phyloP scores from a whole-genome alignment of 2,797 vertebrate genomes.

The Pelobates cultripes region DNA sequence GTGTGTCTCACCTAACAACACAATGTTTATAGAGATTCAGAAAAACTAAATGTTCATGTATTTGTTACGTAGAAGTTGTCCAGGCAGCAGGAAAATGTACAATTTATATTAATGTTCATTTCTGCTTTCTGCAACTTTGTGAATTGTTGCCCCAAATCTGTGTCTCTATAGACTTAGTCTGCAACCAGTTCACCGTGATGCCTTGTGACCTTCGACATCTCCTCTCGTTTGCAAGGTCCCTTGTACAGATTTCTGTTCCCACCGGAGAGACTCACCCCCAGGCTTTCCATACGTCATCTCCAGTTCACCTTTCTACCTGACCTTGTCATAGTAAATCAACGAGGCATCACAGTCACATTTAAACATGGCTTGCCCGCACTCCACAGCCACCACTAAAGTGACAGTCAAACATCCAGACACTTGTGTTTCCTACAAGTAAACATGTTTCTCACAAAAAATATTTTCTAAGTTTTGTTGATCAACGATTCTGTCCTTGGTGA shows the following conservation, averaged over 20 bases:
- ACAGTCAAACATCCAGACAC: not conserved
- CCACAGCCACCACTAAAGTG: not conserved
- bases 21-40: too few relatives aligned
- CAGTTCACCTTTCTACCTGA: constrained; percentile 1
- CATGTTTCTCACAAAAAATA: too few relatives aligned
- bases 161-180: not conserved
- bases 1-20: too few relatives aligned
- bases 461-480: too few relatives aligned
- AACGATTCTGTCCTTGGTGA: too few relatives aligned
- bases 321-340: constrained; percentile 26
- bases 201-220: not conserved
- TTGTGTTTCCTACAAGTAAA: not conserved
- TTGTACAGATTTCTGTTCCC: not conserved
- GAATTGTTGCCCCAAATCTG: not conserved
- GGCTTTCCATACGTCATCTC: not conserved
- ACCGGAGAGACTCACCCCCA: not conserved
- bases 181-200: not conserved
- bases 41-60: too few relatives aligned
- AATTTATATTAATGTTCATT: not conserved
- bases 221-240: not conserved
- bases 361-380: constrained; percentile 1
- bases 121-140: not conserved
- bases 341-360: not conserved
- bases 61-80: too few relatives aligned
- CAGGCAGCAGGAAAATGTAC: too few relatives aligned